Evolutionary conservation across 2,888 invertebrate species (phyloP).

Genomic region (Apoda limacodes): DNA sequence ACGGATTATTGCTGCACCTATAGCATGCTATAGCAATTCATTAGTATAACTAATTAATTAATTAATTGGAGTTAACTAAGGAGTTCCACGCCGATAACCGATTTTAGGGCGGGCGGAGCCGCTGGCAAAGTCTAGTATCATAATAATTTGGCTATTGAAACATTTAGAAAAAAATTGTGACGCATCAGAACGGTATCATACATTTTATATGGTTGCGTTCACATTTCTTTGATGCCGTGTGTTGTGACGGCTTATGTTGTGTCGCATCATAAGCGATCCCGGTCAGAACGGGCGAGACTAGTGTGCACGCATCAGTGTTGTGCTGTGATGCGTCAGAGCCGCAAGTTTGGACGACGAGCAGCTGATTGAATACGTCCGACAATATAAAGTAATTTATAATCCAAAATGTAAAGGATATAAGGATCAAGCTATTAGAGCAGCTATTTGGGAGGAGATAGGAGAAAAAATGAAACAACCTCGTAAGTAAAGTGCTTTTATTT

Average conservation of each 20-base stretch:
- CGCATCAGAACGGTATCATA: too few species aligned
- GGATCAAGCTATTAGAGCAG: slow-evolving; percentile 13
- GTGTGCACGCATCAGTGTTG: slow-evolving; percentile 9
- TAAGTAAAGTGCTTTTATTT: slow-evolving; percentile 15
- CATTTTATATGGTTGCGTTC: too few species aligned
- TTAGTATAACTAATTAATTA: too few species aligned
- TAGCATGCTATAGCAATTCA: too few species aligned
- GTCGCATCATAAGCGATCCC: slow-evolving; percentile 9
- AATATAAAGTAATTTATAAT: slow-evolving; percentile 14
- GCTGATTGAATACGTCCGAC: slow-evolving; percentile 13
- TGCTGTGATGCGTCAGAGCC: slow-evolving; percentile 4
- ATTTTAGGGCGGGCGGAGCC: too few species aligned
- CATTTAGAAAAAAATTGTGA: too few species aligned
- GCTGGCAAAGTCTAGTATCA: too few species aligned
- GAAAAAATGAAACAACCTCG: slow-evolving; percentile 18
- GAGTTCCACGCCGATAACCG: too few species aligned
- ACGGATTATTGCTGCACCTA: too few species aligned
- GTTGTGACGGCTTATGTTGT: slow-evolving; percentile 8
- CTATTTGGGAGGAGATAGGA: slow-evolving; percentile 18
- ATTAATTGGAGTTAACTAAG: too few species aligned
- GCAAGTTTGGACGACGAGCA: slow-evolving; percentile 9
- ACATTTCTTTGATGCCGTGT: neutral
- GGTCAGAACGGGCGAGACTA: too few species aligned
- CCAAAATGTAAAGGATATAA: slow-evolving; percentile 16
- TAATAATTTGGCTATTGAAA: too few species aligned